Evolutionary conservation across 2,797 vertebrate genomes (phyloP).

Genomic region (Centroberyx gerrardi): DNA sequence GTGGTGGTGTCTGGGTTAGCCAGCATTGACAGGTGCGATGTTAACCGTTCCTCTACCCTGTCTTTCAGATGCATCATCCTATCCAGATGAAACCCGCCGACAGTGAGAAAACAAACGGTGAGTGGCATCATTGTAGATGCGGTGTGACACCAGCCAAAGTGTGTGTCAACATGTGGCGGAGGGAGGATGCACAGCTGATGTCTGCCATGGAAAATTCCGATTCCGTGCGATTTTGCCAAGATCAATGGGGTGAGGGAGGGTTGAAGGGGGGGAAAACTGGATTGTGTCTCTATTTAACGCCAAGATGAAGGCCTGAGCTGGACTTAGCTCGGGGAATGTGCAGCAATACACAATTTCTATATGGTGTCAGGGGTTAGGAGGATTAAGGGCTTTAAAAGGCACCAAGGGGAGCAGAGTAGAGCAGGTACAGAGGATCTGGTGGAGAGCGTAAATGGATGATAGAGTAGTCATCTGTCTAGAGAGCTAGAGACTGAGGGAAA

Average conservation of each 20-base stretch:
- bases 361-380: conserved; percentile 52
- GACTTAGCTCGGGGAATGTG: conserved; percentile 42
- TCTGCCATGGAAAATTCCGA: conserved; percentile 12
- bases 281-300: conserved; percentile 25
- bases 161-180: background rate
- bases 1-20: background rate
- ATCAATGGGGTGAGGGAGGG: conserved; percentile 12
- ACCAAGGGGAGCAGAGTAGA: conserved; percentile 31
- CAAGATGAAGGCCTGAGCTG: conserved; percentile 16
- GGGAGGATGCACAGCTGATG: background rate
- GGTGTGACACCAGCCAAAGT: conserved; percentile 1
- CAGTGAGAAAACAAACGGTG: conserved; percentile 87
- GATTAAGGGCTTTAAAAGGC: conserved; percentile 70
- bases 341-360: conserved; percentile 57
- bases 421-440: conserved; percentile 39
- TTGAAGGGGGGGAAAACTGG: conserved; percentile 10
- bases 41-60: conserved; percentile 25
- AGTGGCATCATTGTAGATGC: conserved; percentile 56
- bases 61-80: conserved; percentile 85
- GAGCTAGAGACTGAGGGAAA: conserved; percentile 53
- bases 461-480: conserved; percentile 44
- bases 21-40: background rate
- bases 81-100: conserved; percentile 89
- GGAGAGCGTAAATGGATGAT: conserved; percentile 57
- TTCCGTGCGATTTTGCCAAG: conserved; percentile 12